Conservation (phyloP, 1,140 invertebrate genomes). For the Plectus sambesii region DNA sequence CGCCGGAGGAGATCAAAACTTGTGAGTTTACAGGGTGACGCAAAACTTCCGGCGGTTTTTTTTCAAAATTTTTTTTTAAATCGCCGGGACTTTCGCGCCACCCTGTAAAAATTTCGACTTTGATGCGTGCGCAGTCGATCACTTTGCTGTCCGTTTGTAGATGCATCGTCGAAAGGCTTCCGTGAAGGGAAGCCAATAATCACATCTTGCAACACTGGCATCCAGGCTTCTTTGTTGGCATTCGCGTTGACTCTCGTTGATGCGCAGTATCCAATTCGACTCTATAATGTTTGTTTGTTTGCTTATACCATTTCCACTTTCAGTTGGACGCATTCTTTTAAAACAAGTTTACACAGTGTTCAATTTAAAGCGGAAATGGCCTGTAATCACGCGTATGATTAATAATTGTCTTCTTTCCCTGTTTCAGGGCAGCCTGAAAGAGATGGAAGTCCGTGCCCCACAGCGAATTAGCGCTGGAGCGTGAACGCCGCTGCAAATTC, state of each 20-base stretch:
- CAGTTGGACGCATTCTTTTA: too few relatives aligned
- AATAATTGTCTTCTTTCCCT: background rate
- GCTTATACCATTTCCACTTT: background rate
- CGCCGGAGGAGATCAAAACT: constrained; percentile 16
- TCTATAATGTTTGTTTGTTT: constrained; percentile 31
- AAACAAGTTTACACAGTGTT: too few relatives aligned
- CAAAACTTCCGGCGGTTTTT: too few relatives aligned
- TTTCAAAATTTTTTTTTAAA: too few relatives aligned
- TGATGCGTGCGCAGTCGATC: background rate
- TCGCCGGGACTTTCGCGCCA: too few relatives aligned
- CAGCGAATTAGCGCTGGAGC: constrained; percentile 28
- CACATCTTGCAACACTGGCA: constrained; percentile 37
- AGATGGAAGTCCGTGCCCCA: constrained; percentile 32
- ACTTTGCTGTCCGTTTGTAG: background rate
- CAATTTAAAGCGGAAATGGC: too few relatives aligned
- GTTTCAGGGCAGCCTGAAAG: constrained; percentile 32
- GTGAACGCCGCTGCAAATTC: too few relatives aligned
- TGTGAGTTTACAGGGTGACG: too few relatives aligned
- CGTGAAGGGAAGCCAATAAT: constrained; percentile 24
- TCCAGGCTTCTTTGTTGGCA: constrained; percentile 37
- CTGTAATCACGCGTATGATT: too few relatives aligned
- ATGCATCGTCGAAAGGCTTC: background rate
- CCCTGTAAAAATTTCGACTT: background rate
- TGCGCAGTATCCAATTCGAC: constrained; percentile 14
- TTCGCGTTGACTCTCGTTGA: constrained; percentile 28